Evolutionary conservation across 2,888 invertebrate genomes (phyloP).

Genomic region (Zhuqinia jingwanae): DNA sequence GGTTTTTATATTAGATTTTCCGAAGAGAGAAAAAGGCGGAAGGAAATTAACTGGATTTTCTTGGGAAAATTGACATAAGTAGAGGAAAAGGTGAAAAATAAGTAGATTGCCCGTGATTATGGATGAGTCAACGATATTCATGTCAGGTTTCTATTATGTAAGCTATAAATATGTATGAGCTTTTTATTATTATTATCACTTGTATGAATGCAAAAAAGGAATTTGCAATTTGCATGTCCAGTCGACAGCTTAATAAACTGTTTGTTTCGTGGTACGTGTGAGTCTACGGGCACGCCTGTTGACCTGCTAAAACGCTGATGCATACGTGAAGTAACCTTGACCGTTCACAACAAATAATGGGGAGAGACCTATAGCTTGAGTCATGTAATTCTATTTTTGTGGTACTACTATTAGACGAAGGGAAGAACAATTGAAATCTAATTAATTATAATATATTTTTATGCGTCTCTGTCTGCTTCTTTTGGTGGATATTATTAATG

Average conservation of each 20-base stretch:
- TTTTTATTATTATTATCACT: too few species aligned
- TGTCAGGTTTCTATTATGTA: too few species aligned
- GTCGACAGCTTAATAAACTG: not conserved
- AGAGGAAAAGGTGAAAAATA: not conserved
- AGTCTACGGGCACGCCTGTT: not conserved
- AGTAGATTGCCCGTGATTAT: not conserved
- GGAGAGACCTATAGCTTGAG: too few species aligned
- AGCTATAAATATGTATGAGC: too few species aligned
- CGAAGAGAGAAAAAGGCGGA: not conserved
- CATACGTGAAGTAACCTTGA: slow-evolving; percentile 5
- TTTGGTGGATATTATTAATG: slow-evolving; percentile 5
- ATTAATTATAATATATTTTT: not conserved
- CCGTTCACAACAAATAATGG: not conserved
- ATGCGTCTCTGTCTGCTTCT: too few species aligned
- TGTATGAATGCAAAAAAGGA: too few species aligned
- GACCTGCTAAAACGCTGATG: too few species aligned
- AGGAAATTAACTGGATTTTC: slow-evolving; percentile 22
- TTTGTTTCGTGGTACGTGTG: too few species aligned
- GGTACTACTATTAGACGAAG: not conserved
- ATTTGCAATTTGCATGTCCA: not conserved
- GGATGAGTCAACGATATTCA: not conserved
- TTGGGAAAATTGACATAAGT: slow-evolving; percentile 3
- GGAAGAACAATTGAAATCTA: slow-evolving; percentile 19
- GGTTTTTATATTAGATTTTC: not conserved
- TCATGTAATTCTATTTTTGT: too few species aligned